Conservation (phyloP, 2,888 invertebrate species). For the Thyatira batis region DNA sequence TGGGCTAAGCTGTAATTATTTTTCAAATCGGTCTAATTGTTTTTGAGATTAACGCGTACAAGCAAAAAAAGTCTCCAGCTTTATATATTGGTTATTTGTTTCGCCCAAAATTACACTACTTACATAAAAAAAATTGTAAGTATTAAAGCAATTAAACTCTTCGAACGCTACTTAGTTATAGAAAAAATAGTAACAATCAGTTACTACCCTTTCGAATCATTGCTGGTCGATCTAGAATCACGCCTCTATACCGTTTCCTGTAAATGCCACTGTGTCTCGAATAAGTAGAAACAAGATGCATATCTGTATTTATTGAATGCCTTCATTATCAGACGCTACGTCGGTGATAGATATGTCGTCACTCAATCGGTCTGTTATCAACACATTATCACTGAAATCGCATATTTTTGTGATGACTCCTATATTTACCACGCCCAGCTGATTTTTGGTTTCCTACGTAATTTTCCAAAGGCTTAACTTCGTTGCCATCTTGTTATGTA, state of each 20-base stretch:
- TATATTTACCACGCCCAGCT: slow-evolving; percentile 25
- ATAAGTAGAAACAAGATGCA: slow-evolving; percentile 10
- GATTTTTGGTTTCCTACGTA: slow-evolving; percentile 1
- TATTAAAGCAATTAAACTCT: too few species aligned
- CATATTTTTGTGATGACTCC: slow-evolving; percentile 40
- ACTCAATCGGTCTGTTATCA: slow-evolving; percentile 37
- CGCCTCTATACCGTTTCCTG: not conserved
- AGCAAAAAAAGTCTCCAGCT: too few species aligned
- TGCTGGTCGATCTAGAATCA: not conserved
- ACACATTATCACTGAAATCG: slow-evolving; percentile 33
- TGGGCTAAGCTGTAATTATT: too few species aligned
- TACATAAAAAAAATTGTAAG: too few species aligned
- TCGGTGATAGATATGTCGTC: slow-evolving; percentile 25
- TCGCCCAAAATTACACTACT: too few species aligned
- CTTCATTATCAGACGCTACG: slow-evolving; percentile 30
- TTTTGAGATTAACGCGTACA: too few species aligned
- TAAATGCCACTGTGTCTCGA: not conserved
- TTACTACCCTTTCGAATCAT: not conserved
- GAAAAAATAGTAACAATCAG: not conserved
- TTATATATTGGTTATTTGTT: too few species aligned
- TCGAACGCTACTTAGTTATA: too few species aligned
- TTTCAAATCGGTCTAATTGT: too few species aligned
- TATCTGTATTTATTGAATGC: slow-evolving; percentile 37
- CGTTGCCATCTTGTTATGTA: too few species aligned
- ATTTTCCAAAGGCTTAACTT: too few species aligned